These are phyloP conservation scores for Bos indicus DNA, from an alignment of 2,113 vertebrate genomes.

Conservation along the genomic window DNA sequence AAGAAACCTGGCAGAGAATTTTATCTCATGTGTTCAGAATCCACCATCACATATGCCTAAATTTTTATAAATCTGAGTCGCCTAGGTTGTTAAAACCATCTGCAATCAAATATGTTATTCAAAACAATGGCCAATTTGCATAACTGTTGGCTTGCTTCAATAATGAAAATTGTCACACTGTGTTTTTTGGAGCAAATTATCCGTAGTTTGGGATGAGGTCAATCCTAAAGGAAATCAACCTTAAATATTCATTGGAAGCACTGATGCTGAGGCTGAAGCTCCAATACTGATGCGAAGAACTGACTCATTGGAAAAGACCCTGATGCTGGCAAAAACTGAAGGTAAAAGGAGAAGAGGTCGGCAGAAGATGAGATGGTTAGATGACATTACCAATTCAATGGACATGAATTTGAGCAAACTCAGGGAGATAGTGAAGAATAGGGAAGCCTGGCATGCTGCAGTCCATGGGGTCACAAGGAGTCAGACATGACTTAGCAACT, in stretches of 20 bases:
- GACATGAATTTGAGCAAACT: not conserved
- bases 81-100: not conserved
- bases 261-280: not conserved
- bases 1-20: not conserved
- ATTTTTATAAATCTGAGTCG: not conserved
- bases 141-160: not conserved
- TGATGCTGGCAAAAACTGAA: not conserved
- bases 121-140: slow-evolving; percentile 40
- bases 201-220: not conserved
- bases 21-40: not conserved
- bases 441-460: not conserved
- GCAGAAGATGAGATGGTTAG: not conserved
- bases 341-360: not conserved
- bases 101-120: not conserved
- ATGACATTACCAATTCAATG: not conserved
- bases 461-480: not conserved
- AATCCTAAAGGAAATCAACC: not conserved
- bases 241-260: not conserved
- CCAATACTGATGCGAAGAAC: not conserved
- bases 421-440: not conserved
- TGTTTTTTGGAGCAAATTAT: not conserved
- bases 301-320: not conserved
- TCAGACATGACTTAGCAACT: not conserved
- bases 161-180: not conserved
- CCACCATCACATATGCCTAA: not conserved